These are phyloP conservation scores for Apaloderma vittatum DNA, from an alignment of 2,113 vertebrate genomes.

Conservation along the genomic window DNA sequence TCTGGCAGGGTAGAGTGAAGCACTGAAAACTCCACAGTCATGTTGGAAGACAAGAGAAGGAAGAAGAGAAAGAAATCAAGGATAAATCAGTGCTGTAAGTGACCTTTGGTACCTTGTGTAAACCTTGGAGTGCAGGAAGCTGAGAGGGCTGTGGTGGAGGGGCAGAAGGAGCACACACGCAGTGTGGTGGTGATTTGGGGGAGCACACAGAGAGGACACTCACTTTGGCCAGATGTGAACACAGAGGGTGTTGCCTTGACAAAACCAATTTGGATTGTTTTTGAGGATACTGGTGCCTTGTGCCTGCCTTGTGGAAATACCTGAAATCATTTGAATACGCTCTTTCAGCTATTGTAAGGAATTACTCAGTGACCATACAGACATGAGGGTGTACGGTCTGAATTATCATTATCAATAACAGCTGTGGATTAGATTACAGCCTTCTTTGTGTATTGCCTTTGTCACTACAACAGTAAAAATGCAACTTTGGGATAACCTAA, in stretches of 20 bases:
- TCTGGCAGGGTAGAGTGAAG: neutral
- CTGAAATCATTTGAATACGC: neutral
- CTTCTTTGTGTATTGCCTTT: fast-evolving
- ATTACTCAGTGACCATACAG: neutral
- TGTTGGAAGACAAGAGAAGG: neutral
- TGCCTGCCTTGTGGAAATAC: neutral
- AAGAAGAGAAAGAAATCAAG: neutral
- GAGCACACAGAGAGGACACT: neutral
- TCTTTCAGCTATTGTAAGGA: neutral
- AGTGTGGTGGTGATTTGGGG: neutral
- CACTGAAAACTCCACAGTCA: fast-evolving
- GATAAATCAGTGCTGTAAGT: neutral
- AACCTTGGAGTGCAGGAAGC: neutral
- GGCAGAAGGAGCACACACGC: neutral
- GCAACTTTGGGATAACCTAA: neutral
- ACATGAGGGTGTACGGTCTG: neutral
- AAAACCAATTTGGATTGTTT: neutral
- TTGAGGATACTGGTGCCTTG: neutral
- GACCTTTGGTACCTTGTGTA: neutral
- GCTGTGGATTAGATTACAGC: neutral
- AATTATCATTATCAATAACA: neutral
- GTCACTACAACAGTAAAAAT: neutral
- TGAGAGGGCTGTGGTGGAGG: neutral
- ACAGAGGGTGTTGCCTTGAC: neutral
- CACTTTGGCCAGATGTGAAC: neutral